phyloP scores from a whole-genome alignment of 2,113 vertebrate genomes.

The Polypterus bichir region DNA sequence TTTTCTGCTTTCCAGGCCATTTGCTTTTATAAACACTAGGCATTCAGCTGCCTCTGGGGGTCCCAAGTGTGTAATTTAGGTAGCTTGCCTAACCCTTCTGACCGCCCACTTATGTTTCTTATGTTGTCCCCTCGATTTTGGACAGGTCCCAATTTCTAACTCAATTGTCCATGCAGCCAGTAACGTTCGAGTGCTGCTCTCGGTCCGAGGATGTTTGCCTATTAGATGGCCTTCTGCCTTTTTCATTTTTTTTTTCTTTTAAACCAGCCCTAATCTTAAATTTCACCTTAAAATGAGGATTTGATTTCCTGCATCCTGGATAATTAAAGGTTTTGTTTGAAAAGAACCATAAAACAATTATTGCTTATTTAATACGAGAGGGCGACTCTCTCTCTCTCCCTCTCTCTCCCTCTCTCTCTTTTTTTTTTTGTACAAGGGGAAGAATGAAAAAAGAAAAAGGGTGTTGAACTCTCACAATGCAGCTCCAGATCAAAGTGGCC shows the following conservation, averaged over 20 bases:
- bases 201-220: background rate
- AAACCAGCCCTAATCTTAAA: conserved; percentile 30
- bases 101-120: no score
- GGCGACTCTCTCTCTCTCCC: background rate
- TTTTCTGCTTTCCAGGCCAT: no score
- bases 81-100: no score
- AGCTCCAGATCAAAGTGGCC: conserved; percentile 36
- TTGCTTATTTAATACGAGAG: conserved; percentile 5
- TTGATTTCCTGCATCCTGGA: conserved; percentile 25
- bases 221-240: conserved; percentile 3
- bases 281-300: conserved; percentile 26
- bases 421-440: background rate
- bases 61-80: no score
- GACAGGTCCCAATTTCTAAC: background rate
- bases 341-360: conserved; percentile 24
- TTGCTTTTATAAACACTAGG: no score
- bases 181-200: background rate
- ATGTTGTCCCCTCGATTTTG: background rate
- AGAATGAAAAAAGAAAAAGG: conserved; percentile 26
- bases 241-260: conserved; percentile 5
- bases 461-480: conserved; percentile 30
- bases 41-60: no score
- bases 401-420: no score
- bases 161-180: background rate
- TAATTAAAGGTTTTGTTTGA: conserved; percentile 39